Evolutionary conservation across 2,888 invertebrate genomes (phyloP).

Genomic region (Amphipoea lucens): DNA sequence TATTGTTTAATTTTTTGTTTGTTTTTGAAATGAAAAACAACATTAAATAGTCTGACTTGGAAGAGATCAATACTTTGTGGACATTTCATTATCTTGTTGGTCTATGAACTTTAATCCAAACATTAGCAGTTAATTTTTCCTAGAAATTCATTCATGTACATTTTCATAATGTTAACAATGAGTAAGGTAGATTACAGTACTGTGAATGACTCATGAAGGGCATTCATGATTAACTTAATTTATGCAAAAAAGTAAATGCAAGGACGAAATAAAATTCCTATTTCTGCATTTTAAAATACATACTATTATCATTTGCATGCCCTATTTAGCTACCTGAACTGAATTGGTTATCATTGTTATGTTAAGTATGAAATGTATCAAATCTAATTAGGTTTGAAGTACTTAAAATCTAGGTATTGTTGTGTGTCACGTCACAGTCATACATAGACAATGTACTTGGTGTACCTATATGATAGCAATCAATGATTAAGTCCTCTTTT

Average conservation of each 20-base stretch:
- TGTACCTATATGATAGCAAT: conserved; percentile 11
- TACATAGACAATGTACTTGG: conserved; percentile 3
- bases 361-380: conserved; percentile 13
- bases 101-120: conserved; percentile 10
- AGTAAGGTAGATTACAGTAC: conserved; percentile 20
- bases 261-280: conserved; percentile 3
- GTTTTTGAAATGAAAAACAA: conserved; percentile 13
- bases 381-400: conserved; percentile 26
- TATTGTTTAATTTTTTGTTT: conserved; percentile 26
- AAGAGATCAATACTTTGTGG: neutral
- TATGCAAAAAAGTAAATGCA: conserved; percentile 27
- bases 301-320: neutral
- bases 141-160: neutral
- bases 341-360: neutral
- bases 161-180: conserved; percentile 23
- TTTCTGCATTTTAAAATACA: neutral
- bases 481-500: conserved; percentile 15
- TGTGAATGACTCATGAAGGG: conserved; percentile 37
- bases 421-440: conserved; percentile 7
- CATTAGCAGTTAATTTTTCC: neutral
- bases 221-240: conserved; percentile 32
- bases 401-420: conserved; percentile 11
- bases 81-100: conserved; percentile 15
- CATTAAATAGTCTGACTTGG: neutral
- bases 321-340: neutral